A percentile compares a stretch with the other conserved stretches of the same genome.
Evolutionary conservation across 1,140 invertebrate species (phyloP).

Genomic region (Nylanderia fulva): DNA sequence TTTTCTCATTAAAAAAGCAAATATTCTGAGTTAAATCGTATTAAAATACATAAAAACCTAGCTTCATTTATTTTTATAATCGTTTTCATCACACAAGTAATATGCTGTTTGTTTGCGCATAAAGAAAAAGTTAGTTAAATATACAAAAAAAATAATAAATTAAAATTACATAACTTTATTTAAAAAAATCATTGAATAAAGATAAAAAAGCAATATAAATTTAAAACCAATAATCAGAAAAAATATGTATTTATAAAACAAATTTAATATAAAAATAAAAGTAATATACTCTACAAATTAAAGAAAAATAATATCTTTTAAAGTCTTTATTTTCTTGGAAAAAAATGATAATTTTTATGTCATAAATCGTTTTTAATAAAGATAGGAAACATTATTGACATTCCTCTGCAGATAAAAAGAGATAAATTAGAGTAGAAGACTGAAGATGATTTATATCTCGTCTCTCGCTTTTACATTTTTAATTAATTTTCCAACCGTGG

Average conservation of each 20-base stretch:
- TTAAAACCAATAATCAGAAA: background rate
- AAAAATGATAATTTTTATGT: slow-evolving; percentile 2
- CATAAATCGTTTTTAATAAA: background rate
- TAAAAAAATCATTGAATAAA: background rate
- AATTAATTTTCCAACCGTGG: slow-evolving; percentile 8
- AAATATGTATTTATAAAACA: background rate
- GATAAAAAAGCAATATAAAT: background rate
- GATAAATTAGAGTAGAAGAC: background rate
- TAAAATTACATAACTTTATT: background rate
- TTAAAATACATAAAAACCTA: background rate
- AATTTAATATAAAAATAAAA: slow-evolving; percentile 19
- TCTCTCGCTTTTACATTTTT: background rate
- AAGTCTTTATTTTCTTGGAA: slow-evolving; percentile 6
- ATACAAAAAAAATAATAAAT: background rate
- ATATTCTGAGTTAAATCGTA: background rate
- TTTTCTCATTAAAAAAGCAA: slow-evolving; percentile 4
- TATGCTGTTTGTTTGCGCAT: background rate
- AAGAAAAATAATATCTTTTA: slow-evolving; percentile 3
- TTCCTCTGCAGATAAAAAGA: background rate
- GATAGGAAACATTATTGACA: background rate
- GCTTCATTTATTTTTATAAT: slow-evolving; percentile 10
- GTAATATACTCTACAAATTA: slow-evolving; percentile 25
- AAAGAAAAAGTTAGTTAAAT: background rate
- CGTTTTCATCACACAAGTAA: background rate
- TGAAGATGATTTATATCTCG: background rate